Evolutionary conservation across 2,888 invertebrate species (phyloP), one percentile per base, ranked within the genome.

Genomic region (Troilus luridus): DNA sequence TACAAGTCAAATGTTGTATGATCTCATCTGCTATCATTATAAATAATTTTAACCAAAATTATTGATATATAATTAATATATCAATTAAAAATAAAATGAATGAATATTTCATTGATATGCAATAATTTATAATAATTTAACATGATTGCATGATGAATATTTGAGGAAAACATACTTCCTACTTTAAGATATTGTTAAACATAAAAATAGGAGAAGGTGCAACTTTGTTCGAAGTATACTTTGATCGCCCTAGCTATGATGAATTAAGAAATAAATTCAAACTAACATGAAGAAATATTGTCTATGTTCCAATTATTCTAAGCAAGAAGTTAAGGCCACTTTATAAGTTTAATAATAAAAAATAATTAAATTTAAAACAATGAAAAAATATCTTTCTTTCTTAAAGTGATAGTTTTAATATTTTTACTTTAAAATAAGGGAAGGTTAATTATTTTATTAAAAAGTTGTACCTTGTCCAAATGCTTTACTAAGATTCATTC

Each of bases 401-500:
- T 24, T 67, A 12, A 67, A 24, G n/a, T 14, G n/a, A 24, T 24
- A 9, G 9, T 67, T 67, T 24, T 67, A 14, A 67, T 67, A 12
- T 67, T 67, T 67, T 67, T 11, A 67, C 2, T 67, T n/a, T n/a
- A 64, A 64, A 64, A 10, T n/a, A 24, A 21, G 21, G 54, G 54
- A 17, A 81, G 54, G 12, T 1, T 9, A 54, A 81, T 54, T 81
- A 81, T 54, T 81, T 54, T 21, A 54, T 19, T 56, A 81, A 81
- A 56, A 81, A 81, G 81, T 81, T 81, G 81, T 81, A 81, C 81
- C 81, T 81, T 81, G 81, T 81, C 81, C 67, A 81, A 54, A 81
- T 67, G 67, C 24, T 81, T 5, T 21, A 3, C 81, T 54, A 81
- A 54, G 21, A 81, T 54, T 21, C 19, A 54, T 81, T 54, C 5